phyloP scores from a whole-genome alignment of 2,888 invertebrate species.

The Disparrhopalites patrizii region DNA sequence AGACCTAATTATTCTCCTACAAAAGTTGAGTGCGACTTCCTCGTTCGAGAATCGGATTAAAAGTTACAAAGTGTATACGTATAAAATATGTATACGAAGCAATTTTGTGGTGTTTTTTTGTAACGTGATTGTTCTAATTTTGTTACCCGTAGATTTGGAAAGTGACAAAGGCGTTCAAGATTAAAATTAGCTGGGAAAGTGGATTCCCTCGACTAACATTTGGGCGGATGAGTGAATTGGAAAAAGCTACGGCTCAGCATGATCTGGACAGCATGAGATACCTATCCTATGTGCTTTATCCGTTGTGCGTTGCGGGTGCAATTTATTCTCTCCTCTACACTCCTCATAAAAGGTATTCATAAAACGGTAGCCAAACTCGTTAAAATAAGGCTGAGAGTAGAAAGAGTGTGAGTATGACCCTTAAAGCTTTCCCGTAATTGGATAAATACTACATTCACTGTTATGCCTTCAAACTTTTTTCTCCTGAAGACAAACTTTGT shows the following conservation, averaged over 20 bases:
- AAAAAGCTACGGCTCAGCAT: slow-evolving; percentile 75
- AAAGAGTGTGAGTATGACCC: background rate
- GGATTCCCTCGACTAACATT: slow-evolving; percentile 48
- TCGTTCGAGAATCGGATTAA: background rate
- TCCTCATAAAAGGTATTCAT: slow-evolving; percentile 79
- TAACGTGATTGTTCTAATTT: too few species aligned
- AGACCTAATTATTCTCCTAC: too few species aligned
- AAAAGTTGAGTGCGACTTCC: too few species aligned
- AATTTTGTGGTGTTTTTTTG: too few species aligned
- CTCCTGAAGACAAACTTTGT: background rate
- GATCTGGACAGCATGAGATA: slow-evolving; percentile 93
- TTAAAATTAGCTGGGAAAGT: slow-evolving; percentile 59
- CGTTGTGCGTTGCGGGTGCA: slow-evolving; percentile 80
- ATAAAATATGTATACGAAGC: too few species aligned
- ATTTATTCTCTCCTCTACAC: slow-evolving; percentile 87
- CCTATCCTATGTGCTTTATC: slow-evolving; percentile 81
- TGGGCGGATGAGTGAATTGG: slow-evolving; percentile 59
- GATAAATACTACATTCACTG: slow-evolving; percentile 7
- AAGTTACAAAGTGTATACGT: too few species aligned
- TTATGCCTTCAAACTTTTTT: background rate
- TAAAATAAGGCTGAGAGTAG: slow-evolving; percentile 9
- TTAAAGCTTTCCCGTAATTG: slow-evolving; percentile 11
- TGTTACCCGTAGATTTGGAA: slow-evolving; percentile 75
- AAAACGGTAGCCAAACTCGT: slow-evolving; percentile 13
- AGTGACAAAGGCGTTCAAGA: slow-evolving; percentile 81